A percentile compares a stretch with the other conserved stretches of the same genome.
Evolutionary conservation across 2,797 vertebrate species (phyloP).

Genomic region (Ispidina picta): DNA sequence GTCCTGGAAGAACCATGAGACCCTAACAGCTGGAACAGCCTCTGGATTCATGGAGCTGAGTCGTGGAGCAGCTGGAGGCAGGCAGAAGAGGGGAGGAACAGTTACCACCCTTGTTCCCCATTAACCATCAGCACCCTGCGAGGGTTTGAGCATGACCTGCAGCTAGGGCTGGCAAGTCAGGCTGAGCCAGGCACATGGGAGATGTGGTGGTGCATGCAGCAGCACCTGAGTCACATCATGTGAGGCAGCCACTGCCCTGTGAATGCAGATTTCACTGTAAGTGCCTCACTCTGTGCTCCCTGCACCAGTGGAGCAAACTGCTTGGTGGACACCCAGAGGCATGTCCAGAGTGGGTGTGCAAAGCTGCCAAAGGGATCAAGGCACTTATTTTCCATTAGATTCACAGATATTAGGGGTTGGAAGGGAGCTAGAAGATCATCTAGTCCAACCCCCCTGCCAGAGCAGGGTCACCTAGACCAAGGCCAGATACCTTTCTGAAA

Average conservation of each 20-base stretch:
- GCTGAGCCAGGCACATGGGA: background rate
- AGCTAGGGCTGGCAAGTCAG: fast-evolving
- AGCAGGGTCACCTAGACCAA: too few relatives aligned
- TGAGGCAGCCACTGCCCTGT: fast-evolving
- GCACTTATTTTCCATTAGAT: background rate
- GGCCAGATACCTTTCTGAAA: background rate
- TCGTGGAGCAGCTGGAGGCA: fast-evolving
- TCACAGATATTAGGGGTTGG: too few relatives aligned
- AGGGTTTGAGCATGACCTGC: fast-evolving
- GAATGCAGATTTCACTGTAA: background rate
- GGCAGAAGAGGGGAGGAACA: background rate
- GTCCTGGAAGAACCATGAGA: background rate
- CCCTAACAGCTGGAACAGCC: background rate
- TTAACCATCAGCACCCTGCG: background rate
- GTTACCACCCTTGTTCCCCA: fast-evolving
- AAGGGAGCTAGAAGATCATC: too few relatives aligned
- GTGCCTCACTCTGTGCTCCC: background rate
- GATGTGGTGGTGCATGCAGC: fast-evolving
- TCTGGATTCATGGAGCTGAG: background rate
- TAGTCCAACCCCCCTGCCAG: too few relatives aligned
- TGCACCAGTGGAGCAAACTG: fast-evolving
- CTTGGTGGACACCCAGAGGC: fast-evolving
- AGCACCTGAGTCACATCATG: background rate
- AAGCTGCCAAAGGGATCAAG: background rate
- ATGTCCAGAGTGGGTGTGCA: background rate